Evolutionary conservation across 2,888 invertebrate genomes (phyloP), one percentile per base, ranked within the genome.

Genomic region (Protophormia terraenovae): DNA sequence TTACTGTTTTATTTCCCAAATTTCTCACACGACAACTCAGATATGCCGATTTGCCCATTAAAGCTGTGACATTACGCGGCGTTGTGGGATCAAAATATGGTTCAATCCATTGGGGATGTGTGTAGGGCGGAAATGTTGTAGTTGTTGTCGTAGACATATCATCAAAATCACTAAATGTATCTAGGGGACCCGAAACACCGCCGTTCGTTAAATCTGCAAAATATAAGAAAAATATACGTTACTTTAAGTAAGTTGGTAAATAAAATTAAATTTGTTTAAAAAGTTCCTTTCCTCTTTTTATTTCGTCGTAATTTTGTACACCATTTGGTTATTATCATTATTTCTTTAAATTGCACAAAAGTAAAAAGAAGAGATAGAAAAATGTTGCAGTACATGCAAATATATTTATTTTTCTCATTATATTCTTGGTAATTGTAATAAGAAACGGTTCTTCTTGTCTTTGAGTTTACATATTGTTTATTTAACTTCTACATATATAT

Each of bases 21-120:
- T 93, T 93, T 86, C 91, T 89, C 75, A 93, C 93, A 84, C 92
- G 91, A 89, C 93, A 93, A 87, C 92, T 92, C 77, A 93, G 89
- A 89, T 92, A 93, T 77, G 93, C 93, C 35, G 93, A 96, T 93
- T 96, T 96, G 89, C 96, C 96, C 87, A 96, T 96, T 50, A 96
- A 94, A 32, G 96, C 96, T 47, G 96, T 96, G 87, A 96, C 96
- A 93, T 96, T 96, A 84, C 95, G 94, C 60, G 96, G 96, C 71
- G 96, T 96, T 88, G 94, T 94, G 79, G 95, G 94, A 93, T 96
- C 96, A 93, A 96, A 96, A 89, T 95, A 95, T 8, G 96, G 96
- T 90, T 95, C 94, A 87, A 92, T 90, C 93, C 93, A 93, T 88
- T 91, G 92, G 62, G 92, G 92, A 88, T 90, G 91, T 35, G 90